Conservation (phyloP, 64 coral and sea anemone genomes). For the Stichodactyla helianthus region DNA sequence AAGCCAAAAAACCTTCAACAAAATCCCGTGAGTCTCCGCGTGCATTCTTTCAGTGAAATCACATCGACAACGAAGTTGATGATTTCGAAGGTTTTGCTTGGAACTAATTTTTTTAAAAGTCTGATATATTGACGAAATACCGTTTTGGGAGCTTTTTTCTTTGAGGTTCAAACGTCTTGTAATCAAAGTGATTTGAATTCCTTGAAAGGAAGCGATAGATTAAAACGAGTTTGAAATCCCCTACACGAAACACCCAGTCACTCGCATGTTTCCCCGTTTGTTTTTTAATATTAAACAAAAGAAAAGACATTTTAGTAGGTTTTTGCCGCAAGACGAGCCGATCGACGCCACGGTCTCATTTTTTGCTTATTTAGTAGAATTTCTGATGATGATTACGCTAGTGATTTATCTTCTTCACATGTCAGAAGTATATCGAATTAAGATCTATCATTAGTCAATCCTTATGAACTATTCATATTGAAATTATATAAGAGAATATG, state of each 20-base stretch:
- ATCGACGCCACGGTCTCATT: not conserved
- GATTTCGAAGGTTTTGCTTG: not conserved
- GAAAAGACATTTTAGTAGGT: not conserved
- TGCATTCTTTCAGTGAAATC: not conserved
- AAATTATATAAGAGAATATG: not conserved
- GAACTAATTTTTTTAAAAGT: not conserved
- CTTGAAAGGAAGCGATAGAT: conserved; percentile 2
- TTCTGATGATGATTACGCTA: not conserved
- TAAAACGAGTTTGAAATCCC: conserved; percentile 1
- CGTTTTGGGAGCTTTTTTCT: not conserved
- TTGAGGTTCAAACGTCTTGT: not conserved
- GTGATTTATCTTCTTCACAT: not conserved
- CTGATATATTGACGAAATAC: not conserved
- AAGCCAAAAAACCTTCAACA: not conserved
- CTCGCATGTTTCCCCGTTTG: not conserved
- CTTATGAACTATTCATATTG: not conserved
- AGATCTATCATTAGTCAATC: not conserved
- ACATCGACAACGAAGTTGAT: not conserved
- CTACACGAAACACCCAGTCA: not conserved
- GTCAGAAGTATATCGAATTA: not conserved
- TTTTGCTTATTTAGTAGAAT: not conserved
- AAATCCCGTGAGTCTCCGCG: not conserved
- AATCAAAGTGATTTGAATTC: conserved; percentile 5
- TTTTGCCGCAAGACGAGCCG: not conserved
- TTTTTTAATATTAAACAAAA: conserved; percentile 14